Evolutionary conservation across 2,113 vertebrate species (phyloP).

Genomic region (Psilopsiagon aurifrons): DNA sequence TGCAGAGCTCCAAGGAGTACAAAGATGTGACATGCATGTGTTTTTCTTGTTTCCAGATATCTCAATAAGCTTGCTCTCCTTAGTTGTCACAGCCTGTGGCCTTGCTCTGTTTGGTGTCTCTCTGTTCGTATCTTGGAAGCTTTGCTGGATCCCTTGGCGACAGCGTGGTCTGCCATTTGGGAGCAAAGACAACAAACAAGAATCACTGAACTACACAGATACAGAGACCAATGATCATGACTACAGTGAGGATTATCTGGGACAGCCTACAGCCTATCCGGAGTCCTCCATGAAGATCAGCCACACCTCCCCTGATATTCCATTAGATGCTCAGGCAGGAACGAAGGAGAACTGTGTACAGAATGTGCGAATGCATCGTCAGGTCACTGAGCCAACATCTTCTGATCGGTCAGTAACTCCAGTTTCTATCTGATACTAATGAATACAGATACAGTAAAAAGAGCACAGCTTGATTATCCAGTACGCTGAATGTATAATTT

Average conservation of each 20-base stretch:
- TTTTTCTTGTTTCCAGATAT: conserved; percentile 84
- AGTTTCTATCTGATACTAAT: not conserved
- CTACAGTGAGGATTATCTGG: conserved; percentile 86
- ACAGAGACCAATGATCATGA: conserved; percentile 85
- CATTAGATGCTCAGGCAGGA: conserved; percentile 82
- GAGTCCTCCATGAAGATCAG: conserved; percentile 98
- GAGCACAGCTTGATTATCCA: not conserved
- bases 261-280: conserved; percentile 83
- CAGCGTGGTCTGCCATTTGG: conserved; percentile 86
- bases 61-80: conserved; percentile 93
- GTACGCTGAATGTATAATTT: not conserved
- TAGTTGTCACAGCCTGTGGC: conserved; percentile 96
- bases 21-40: not conserved
- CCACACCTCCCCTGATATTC: conserved; percentile 95
- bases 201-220: conserved; percentile 88
- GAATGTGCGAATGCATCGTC: conserved; percentile 87
- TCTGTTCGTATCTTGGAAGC: conserved; percentile 98
- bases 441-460: not conserved
- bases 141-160: conserved; percentile 99
- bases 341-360: conserved; percentile 85
- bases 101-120: conserved; percentile 96
- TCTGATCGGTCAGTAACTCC: conserved; percentile 83
- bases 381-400: conserved; percentile 88
- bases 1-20: no score
- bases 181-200: conserved; percentile 88